Conservation (phyloP, 2,113 vertebrate genomes). For the Rousettus leschenaultii region DNA sequence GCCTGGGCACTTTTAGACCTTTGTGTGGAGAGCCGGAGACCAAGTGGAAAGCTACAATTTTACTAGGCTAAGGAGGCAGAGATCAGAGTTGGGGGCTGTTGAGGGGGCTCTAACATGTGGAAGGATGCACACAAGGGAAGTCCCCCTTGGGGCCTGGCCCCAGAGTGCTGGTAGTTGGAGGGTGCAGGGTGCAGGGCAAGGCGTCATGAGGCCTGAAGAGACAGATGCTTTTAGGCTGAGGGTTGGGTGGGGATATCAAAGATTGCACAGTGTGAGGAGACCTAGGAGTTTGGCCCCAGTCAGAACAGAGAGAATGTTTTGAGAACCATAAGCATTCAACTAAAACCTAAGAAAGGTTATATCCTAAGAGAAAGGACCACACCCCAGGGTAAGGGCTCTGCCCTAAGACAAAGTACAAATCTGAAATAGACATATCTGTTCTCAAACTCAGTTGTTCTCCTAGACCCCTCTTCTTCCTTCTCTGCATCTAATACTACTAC, state of each 20-base stretch:
- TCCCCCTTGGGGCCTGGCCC: too few relatives aligned
- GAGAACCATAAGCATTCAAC: not conserved
- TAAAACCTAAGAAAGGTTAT: not conserved
- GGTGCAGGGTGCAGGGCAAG: not conserved
- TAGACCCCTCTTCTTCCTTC: not conserved
- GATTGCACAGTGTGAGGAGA: not conserved
- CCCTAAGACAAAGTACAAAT: not conserved
- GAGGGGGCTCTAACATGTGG: too few relatives aligned
- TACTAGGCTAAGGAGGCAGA: not conserved
- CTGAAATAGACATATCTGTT: not conserved
- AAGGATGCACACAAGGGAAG: not conserved
- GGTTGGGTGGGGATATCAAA: not conserved
- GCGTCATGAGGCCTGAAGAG: not conserved
- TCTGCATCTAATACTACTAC: not conserved
- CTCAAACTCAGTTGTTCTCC: not conserved
- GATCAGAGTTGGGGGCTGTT: not conserved
- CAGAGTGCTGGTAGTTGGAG: too few relatives aligned
- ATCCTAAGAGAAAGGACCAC: not conserved
- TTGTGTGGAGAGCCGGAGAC: not conserved
- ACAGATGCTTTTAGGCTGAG: not conserved
- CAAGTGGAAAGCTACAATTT: not conserved
- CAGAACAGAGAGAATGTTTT: not conserved
- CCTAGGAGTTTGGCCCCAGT: not conserved
- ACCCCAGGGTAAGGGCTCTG: not conserved
- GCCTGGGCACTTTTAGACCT: not conserved